Percentiles rank a stretch among this genome's conserved stretches.
Evolutionary conservation across 2,113 vertebrate genomes (phyloP).

Genomic region (human): DNA sequence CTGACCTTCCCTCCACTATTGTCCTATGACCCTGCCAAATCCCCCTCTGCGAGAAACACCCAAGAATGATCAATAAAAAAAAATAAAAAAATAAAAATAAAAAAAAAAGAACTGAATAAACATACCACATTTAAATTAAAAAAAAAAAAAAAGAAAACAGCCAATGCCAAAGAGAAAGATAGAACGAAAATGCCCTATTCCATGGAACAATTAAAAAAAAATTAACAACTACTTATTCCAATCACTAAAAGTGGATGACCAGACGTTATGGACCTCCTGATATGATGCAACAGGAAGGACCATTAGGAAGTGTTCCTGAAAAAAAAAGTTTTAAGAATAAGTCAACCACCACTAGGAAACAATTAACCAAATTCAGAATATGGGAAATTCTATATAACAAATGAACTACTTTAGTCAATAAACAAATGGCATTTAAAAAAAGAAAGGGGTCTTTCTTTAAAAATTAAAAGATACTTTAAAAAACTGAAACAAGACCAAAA

Average conservation of each 20-base stretch:
- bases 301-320: background rate
- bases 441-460: background rate
- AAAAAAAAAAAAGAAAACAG: background rate
- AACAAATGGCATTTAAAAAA: background rate
- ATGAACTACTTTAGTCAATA: background rate
- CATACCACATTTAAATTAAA: too few species aligned
- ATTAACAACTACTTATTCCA: background rate
- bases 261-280: background rate
- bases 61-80: too few species aligned
- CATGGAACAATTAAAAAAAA: background rate
- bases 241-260: background rate
- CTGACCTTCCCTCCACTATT: too few species aligned
- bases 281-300: background rate
- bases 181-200: background rate
- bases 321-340: background rate
- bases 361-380: slow-evolving; percentile 5
- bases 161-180: background rate
- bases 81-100: too few species aligned
- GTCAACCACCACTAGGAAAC: background rate
- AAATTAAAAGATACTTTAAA: background rate
- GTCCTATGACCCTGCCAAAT: too few species aligned
- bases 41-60: too few species aligned
- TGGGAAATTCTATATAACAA: background rate
- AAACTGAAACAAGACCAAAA: background rate
- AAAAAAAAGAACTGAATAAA: too few species aligned